Evolutionary conservation across 2,888 invertebrate genomes (phyloP).

Genomic region (Allolobophora icterica): DNA sequence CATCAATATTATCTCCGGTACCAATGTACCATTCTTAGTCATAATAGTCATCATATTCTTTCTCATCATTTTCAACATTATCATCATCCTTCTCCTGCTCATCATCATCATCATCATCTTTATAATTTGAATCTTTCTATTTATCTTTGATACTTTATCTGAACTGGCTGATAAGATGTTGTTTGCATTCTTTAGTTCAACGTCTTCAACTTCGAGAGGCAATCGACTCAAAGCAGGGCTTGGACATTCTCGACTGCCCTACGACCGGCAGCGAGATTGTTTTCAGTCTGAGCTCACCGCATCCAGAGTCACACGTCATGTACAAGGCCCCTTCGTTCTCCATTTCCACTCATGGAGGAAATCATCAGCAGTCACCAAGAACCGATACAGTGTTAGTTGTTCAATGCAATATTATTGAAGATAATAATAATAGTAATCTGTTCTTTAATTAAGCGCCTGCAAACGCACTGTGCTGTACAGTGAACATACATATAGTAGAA

Average conservation of each 20-base stretch:
- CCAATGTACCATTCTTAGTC: too few species aligned
- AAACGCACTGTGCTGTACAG: too few species aligned
- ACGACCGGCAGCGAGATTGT: not conserved
- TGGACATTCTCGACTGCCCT: conserved; percentile 4
- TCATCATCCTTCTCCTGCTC: too few species aligned
- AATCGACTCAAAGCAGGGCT: not conserved
- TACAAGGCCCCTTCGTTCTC: not conserved
- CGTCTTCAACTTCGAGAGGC: not conserved
- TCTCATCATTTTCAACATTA: too few species aligned
- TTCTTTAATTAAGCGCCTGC: too few species aligned
- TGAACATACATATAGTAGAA: too few species aligned
- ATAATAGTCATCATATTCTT: too few species aligned
- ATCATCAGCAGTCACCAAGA: not conserved
- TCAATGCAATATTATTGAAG: not conserved
- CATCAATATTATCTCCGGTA: too few species aligned
- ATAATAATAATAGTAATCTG: too few species aligned
- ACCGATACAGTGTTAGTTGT: not conserved
- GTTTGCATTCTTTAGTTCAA: not conserved
- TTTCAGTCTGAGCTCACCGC: not conserved
- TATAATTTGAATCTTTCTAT: not conserved
- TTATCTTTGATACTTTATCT: not conserved
- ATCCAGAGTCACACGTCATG: not conserved
- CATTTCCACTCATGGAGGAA: not conserved
- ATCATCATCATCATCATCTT: too few species aligned
- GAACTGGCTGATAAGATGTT: not conserved